Evolutionary conservation across 2,113 vertebrate species (phyloP).

Genomic region (Junco hyemalis): DNA sequence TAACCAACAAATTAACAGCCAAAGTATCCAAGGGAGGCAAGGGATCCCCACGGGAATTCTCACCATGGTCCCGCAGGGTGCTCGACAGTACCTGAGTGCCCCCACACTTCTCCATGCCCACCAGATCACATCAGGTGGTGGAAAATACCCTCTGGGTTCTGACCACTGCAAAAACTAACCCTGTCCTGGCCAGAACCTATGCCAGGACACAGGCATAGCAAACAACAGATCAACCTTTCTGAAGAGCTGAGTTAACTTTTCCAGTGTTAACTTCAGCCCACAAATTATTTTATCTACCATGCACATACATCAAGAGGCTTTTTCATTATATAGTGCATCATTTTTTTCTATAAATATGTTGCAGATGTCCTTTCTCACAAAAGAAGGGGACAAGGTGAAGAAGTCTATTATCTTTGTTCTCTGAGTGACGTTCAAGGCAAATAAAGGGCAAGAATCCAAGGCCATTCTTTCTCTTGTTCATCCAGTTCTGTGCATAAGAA

Average conservation of each 20-base stretch:
- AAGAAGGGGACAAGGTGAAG: not conserved
- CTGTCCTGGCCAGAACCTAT: not conserved
- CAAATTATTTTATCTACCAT: not conserved
- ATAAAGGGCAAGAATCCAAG: not conserved
- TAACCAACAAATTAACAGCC: not conserved
- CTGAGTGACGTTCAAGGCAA: not conserved
- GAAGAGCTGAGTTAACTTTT: not conserved
- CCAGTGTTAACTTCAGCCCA: not conserved
- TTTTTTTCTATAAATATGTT: not conserved
- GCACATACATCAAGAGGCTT: not conserved
- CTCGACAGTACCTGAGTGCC: not conserved
- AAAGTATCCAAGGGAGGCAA: fast-evolving
- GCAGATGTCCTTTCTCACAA: not conserved
- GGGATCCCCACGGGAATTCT: not conserved
- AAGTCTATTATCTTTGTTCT: not conserved
- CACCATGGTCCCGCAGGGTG: too few species aligned
- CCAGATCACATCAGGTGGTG: not conserved
- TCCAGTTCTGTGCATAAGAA: not conserved
- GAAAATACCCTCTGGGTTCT: not conserved
- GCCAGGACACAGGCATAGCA: not conserved
- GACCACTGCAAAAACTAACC: not conserved
- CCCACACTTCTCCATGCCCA: not conserved
- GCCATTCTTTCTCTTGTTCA: not conserved
- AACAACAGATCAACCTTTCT: not conserved
- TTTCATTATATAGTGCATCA: not conserved